A percentile compares a stretch with the other conserved stretches of the same genome.
These are phyloP conservation scores for Chrosomus eos DNA, from an alignment of 2,797 vertebrate genomes.

Conservation along the genomic window DNA sequence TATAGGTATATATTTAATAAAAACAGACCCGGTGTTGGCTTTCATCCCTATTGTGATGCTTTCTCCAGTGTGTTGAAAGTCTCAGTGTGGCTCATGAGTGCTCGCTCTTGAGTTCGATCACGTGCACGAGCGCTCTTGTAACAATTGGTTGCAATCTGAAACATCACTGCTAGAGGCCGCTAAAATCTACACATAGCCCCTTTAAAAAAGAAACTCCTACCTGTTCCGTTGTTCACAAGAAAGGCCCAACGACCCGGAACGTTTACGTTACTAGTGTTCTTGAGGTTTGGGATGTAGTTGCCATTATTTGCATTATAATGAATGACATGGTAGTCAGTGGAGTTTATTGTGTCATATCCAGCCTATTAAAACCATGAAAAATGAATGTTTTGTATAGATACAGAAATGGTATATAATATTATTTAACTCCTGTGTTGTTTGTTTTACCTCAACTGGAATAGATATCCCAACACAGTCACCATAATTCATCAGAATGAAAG, in stretches of 20 bases:
- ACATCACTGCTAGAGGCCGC: too few relatives aligned
- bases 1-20: too few relatives aligned
- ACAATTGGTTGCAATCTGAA: too few relatives aligned
- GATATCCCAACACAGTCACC: neutral
- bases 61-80: too few relatives aligned
- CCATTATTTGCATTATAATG: neutral
- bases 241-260: slow-evolving; percentile 34
- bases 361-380: slow-evolving; percentile 17
- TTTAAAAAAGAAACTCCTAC: neutral
- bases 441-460: neutral
- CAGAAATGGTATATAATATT: neutral
- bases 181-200: too few relatives aligned
- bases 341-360: slow-evolving; percentile 30
- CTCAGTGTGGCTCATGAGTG: too few relatives aligned
- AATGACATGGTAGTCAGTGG: neutral
- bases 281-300: neutral
- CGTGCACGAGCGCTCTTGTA: too few relatives aligned
- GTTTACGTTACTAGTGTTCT: neutral
- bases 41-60: too few relatives aligned
- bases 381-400: neutral
- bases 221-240: slow-evolving; percentile 1
- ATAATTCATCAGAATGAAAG: slow-evolving; percentile 41
- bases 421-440: neutral
- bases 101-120: too few relatives aligned
- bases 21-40: too few relatives aligned